These are phyloP conservation scores for Zeus faber DNA, from an alignment of 2,113 vertebrate species.

Conservation along the genomic window DNA sequence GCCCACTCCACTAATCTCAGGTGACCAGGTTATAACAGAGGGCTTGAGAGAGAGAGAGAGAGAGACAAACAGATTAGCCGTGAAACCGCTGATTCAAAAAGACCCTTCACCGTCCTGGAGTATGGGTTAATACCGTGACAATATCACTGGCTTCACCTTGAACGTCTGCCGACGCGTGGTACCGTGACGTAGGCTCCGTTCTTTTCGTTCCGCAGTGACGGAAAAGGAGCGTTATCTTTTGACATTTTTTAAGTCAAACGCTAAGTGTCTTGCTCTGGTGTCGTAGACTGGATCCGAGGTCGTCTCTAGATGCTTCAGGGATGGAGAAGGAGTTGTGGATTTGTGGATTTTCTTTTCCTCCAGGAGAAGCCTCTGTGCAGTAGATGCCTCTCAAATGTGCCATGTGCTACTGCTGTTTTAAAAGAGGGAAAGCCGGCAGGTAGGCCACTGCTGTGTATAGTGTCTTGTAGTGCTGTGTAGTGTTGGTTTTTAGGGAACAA, in stretches of 20 bases:
- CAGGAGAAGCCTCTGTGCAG: conserved; percentile 30
- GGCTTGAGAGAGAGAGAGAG: conserved; percentile 33
- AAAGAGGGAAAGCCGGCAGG: conserved; percentile 71
- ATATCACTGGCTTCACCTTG: conserved; percentile 26
- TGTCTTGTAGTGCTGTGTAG: conserved; percentile 5
- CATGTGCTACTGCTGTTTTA: conserved; percentile 71
- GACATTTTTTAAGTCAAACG: neutral
- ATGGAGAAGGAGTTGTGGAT: conserved; percentile 30
- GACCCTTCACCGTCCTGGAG: conserved; percentile 35
- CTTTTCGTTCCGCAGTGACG: conserved; percentile 6
- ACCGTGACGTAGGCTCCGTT: conserved; percentile 10
- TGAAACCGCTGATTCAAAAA: conserved; percentile 54
- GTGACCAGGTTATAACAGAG: conserved; percentile 53
- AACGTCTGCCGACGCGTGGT: conserved; percentile 28
- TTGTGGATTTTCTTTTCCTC: conserved; percentile 22
- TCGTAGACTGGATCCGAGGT: neutral
- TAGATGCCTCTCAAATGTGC: conserved; percentile 76
- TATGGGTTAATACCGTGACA: conserved; percentile 43
- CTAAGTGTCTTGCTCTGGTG: neutral
- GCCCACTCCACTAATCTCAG: conserved; percentile 52
- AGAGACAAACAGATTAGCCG: conserved; percentile 62
- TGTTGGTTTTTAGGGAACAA: conserved; percentile 25
- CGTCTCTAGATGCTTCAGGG: conserved; percentile 29
- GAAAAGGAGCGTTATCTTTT: conserved; percentile 1
- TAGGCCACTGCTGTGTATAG: conserved; percentile 51